phyloP scores from a whole-genome alignment of 1,140 invertebrate genomes.

The Idris sp. region DNA sequence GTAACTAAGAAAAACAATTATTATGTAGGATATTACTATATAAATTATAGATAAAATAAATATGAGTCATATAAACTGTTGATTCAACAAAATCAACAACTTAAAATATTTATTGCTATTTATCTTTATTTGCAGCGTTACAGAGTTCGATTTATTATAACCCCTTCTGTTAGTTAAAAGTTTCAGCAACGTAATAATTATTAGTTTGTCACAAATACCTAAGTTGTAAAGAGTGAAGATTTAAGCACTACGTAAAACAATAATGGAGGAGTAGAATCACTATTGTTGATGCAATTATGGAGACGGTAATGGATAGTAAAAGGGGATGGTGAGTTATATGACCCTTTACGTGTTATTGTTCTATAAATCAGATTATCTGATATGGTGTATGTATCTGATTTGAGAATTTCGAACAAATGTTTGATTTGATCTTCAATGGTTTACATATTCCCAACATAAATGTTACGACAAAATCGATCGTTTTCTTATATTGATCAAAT shows the following conservation, averaged over 20 bases:
- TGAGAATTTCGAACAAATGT: constrained; percentile 3
- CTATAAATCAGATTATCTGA: constrained; percentile 13
- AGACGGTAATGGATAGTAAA: constrained; percentile 23
- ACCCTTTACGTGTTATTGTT: constrained; percentile 14
- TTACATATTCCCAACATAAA: constrained; percentile 5
- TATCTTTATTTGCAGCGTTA: too few species aligned
- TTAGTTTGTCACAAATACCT: background rate
- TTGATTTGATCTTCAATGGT: constrained; percentile 10
- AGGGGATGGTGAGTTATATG: constrained; percentile 19
- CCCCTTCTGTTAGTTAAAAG: too few species aligned
- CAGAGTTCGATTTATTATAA: too few species aligned
- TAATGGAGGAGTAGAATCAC: constrained; percentile 25
- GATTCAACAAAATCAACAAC: too few species aligned
- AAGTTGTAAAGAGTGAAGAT: background rate
- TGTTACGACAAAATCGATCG: constrained; percentile 17
- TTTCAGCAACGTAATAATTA: background rate
- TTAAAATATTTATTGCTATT: too few species aligned
- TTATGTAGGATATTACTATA: too few species aligned
- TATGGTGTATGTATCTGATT: constrained; percentile 10
- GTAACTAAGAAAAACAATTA: too few species aligned
- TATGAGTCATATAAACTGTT: too few species aligned
- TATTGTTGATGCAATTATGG: constrained; percentile 29
- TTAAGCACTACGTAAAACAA: constrained; percentile 5
- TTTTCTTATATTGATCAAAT: constrained; percentile 16
- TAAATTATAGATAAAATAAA: too few species aligned